These are phyloP conservation scores for Agrilus mali DNA, from an alignment of 2,888 invertebrate species.

Conservation along the genomic window DNA sequence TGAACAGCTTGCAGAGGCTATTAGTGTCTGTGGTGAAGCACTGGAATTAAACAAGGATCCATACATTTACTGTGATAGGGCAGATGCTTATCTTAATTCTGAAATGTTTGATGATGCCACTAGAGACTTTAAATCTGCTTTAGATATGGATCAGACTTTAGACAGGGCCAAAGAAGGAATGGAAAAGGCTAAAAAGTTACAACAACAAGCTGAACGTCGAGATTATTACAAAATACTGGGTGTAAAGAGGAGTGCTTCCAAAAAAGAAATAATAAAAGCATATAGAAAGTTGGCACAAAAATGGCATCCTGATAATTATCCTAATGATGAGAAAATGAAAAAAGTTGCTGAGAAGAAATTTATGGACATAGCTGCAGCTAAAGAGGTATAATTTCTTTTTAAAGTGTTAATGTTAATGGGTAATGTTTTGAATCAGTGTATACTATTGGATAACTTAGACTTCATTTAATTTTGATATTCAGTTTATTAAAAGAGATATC, in stretches of 20 bases:
- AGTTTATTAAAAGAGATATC: no score
- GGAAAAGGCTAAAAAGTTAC: constrained; percentile 75
- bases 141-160: constrained; percentile 66
- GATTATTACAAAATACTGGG: constrained; percentile 97
- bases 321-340: constrained; percentile 70
- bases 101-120: constrained; percentile 93
- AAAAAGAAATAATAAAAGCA: constrained; percentile 89
- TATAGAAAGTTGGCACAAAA: constrained; percentile 94
- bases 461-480: no score
- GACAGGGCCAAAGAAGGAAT: constrained; percentile 82
- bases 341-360: constrained; percentile 94
- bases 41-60: constrained; percentile 63
- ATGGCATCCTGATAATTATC: constrained; percentile 98
- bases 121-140: constrained; percentile 72
- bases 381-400: constrained; percentile 61
- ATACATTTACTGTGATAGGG: constrained; percentile 75
- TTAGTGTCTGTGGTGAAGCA: constrained; percentile 67
- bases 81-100: constrained; percentile 77
- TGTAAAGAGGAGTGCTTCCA: constrained; percentile 80
- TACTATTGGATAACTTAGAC: no score
- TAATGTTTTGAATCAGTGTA: no score
- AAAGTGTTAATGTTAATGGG: not conserved
- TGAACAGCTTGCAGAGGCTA: constrained; percentile 58
- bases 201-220: constrained; percentile 82
- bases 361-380: constrained; percentile 97